Evolutionary conservation across 2,113 vertebrate genomes (phyloP).

Genomic region (Ploceus nigricollis): DNA sequence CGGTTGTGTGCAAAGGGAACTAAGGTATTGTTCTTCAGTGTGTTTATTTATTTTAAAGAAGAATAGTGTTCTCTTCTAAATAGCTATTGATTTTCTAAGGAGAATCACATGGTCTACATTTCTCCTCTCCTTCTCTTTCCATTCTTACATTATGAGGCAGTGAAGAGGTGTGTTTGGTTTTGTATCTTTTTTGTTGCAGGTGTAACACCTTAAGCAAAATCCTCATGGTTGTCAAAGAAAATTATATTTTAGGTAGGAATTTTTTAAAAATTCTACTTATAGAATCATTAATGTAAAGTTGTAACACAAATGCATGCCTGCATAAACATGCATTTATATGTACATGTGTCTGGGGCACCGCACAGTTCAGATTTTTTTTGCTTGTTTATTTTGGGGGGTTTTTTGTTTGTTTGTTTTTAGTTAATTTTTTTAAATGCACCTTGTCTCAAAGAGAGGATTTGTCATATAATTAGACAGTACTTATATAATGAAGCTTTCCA

Average conservation of each 20-base stretch:
- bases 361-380: neutral
- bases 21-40: neutral
- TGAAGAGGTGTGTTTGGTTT: neutral
- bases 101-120: neutral
- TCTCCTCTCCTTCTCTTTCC: neutral
- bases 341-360: neutral
- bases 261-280: neutral
- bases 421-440: neutral
- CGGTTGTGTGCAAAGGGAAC: neutral
- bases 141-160: neutral
- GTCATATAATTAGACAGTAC: neutral
- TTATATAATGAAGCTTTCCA: neutral
- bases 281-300: neutral
- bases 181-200: neutral
- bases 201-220: neutral
- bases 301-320: neutral
- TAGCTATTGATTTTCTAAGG: neutral
- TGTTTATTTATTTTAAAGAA: neutral
- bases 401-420: neutral
- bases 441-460: neutral
- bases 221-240: neutral
- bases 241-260: neutral
- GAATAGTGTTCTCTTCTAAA: neutral
- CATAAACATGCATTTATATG: neutral
- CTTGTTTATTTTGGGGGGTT: neutral